Base-by-base conservation (phyloP, 2,797 vertebrate genomes). In the Schizopygopsis pylzovi region DNA sequence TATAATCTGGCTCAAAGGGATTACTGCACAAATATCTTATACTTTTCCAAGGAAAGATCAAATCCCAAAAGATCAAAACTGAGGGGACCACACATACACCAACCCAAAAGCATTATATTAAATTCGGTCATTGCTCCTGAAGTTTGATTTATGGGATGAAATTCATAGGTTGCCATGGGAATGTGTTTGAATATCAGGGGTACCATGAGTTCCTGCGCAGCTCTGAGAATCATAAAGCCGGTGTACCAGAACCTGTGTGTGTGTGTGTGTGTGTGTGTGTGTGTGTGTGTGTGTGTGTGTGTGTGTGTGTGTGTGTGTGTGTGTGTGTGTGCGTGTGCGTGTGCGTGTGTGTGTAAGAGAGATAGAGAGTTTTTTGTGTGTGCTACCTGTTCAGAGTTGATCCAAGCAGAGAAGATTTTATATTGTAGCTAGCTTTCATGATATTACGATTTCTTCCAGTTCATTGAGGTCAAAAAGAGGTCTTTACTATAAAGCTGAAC, bases 81-180 rank as follows among this genome's bases (percentile, higher is more conserved):
- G 28, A 87, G 63, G 28, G 77, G 67, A 67, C 72, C 71, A 56
- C 63, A 81, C 71, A 75, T n/a, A 78, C 22, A 82, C 71, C 18
- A 81, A 77, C 33, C 56, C 61, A 72, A 78, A 86, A 56, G 56
- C 70, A 75, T 75, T 65, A 82, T 82, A 83, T 84, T 84, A 84
- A 79, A 82, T 90, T 81, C 13, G 22, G 76, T 81, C 65, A 79
- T 89, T 85, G 61, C 75, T 88, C 25, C 84, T 81, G 85, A 71
- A 83, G 87, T 86, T 86, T 89, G 85, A 88, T 89, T 89, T 82
- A 89, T 88, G 85, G 63, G 61, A 86, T 82, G 68, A 75, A 9
- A 82, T 79, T 88, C 80, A 67, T 85, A 81, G 85, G 89, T 88
- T 89, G 76, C 89, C 68, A 89, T 88, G 70, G 87, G 75, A 89